Evolutionary conservation across 2,888 invertebrate genomes (phyloP), one percentile per base, ranked within the genome.

Genomic region (Ochropleura leucogaster): DNA sequence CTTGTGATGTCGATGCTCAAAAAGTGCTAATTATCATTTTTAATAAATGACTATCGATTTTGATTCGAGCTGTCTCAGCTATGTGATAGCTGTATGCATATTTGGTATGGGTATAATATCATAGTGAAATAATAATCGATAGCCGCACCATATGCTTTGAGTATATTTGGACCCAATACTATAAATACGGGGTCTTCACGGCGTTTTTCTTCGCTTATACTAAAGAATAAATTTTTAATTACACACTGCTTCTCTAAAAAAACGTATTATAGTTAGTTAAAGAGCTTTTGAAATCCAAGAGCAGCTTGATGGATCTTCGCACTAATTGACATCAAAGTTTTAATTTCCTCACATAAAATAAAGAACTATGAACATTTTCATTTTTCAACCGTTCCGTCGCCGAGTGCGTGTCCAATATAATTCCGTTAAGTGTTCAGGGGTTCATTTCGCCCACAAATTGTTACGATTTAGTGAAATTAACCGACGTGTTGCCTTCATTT

Each of bases 401-500:
- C 78, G 82, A 78, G 92, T 94, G 94, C 94, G 94, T 94, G 94
- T 89, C 89, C 86, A 88, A 91, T 91, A 92, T 92, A 93, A 94
- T 93, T 93, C 92, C 88, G 92, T 93, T 92, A 92, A 91, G 90
- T 91, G 91, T 91, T 90, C 85, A 89, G 83, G 88, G 92, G 92
- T 90, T 93, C 91, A 92, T 92, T 92, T 92, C 90, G 89, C 89
- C 91, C 90, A 92, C 92, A 92, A 93, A 93, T 93, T 91, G 92
- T 93, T 88, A 90, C 92, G 90, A 92, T 93, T 94, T 92, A 91
- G 90, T 91, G 88, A 92, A 93, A 93, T 93, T 86, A 92, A 92
- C 89, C 86, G 89, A 88, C 89, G 88, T 91, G 91, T 91, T 90
- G 86, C 89, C 86, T 90, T 88, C 90, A 91, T 92, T 91, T 91